Evolutionary conservation across 2,113 vertebrate species (phyloP).

Genomic region (Chlamydotis undulata): DNA sequence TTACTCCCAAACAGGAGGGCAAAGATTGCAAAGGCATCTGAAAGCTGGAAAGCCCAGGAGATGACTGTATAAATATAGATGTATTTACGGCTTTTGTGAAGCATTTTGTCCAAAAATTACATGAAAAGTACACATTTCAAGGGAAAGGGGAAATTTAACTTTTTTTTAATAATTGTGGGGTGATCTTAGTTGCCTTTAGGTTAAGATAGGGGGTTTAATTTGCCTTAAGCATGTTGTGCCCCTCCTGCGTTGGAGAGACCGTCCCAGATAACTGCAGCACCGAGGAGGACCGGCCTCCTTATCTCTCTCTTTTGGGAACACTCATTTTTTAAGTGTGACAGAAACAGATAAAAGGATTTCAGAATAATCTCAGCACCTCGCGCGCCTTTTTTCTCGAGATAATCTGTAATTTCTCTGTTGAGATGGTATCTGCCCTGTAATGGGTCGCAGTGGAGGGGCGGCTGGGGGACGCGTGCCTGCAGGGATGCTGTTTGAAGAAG

Average conservation of each 20-base stretch:
- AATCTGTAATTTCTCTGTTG: background rate
- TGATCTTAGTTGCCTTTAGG: background rate
- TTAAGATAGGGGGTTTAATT: background rate
- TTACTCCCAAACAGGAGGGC: background rate
- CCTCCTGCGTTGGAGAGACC: background rate
- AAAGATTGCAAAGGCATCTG: background rate
- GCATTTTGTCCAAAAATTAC: background rate
- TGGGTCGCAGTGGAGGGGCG: background rate
- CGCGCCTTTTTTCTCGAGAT: background rate
- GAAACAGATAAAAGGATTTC: background rate
- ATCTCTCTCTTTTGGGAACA: background rate
- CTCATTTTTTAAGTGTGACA: background rate
- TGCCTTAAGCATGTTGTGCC: background rate
- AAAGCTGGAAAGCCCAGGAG: background rate
- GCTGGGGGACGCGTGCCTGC: background rate
- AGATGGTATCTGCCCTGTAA: background rate
- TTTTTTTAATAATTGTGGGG: background rate
- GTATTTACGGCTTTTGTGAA: background rate
- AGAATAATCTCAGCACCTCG: accelerated
- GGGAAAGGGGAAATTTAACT: background rate
- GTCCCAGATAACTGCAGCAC: background rate
- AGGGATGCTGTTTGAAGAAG: background rate
- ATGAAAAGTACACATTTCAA: background rate
- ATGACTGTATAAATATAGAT: background rate
- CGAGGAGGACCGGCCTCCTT: accelerated